These are phyloP conservation scores for Triplophysa dalaica DNA, from an alignment of 2,113 vertebrate genomes.

Conservation along the genomic window DNA sequence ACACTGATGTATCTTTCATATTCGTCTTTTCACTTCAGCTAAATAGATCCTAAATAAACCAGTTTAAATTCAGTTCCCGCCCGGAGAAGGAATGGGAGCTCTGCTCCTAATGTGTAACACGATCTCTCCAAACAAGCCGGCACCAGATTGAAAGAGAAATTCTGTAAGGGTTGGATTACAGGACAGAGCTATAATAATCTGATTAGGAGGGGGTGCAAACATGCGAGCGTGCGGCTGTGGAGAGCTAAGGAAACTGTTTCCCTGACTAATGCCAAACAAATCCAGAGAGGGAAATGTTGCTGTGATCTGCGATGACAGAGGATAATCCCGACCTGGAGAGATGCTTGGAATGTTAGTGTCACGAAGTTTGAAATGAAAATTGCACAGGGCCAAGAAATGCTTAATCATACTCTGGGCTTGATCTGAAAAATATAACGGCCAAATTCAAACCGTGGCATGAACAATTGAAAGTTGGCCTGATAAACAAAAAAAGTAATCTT, in stretches of 20 bases:
- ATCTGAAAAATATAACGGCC: background rate
- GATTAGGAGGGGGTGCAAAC: constrained; percentile 47
- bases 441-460: background rate
- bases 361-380: constrained; percentile 35
- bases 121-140: constrained; percentile 29
- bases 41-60: constrained; percentile 24
- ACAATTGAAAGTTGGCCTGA: background rate
- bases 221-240: constrained; percentile 36
- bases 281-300: constrained; percentile 43
- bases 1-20: background rate
- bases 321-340: constrained; percentile 42
- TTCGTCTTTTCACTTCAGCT: background rate
- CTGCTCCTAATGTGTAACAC: constrained; percentile 44
- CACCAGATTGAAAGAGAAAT: constrained; percentile 46
- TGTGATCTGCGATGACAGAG: constrained; percentile 28
- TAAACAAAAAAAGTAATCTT: too few species aligned
- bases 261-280: constrained; percentile 26
- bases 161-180: constrained; percentile 53
- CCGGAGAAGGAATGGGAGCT: background rate
- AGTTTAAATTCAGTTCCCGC: constrained; percentile 34
- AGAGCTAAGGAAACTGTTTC: constrained; percentile 29
- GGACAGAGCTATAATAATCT: constrained; percentile 54
- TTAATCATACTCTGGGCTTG: background rate
- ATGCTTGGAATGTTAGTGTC: constrained; percentile 39
- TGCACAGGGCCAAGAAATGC: background rate